Evolutionary conservation across 1,140 invertebrate genomes (phyloP), one percentile per base, ranked within the genome.

Genomic region (Monochamus saltuarius): DNA sequence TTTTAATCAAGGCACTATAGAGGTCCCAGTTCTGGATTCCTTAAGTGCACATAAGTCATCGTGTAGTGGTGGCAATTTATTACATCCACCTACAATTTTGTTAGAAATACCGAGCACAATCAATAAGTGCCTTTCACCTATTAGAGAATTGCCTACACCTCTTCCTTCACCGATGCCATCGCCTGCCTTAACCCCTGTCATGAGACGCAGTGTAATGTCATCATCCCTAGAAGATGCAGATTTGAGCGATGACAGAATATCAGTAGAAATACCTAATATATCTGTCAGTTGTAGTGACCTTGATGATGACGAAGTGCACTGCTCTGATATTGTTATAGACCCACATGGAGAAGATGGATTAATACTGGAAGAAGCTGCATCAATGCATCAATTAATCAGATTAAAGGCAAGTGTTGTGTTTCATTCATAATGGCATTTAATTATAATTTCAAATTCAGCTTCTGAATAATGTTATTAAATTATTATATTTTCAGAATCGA

Each of bases 81-180:
- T 85, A 19, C 84, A 86, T 75, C 86, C 85, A 19, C 85, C 86
- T 10, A 84, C 84, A 22, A 89, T 89, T 60, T 79, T 88, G 10
- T 78, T 89, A 34, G 88, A 90, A 80, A 85, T 89, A 56, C 87
- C 88, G 7, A 83, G 81, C 65, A 78, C 79, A 70, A 86, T 86
- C 37, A 86, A 85, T 66, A 87, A 87, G 72, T 89, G 87, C 73
- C 79, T 90, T 50, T 89, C 87, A 34, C 87, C 88, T 0, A 89
- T 89, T 56, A 78, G 86, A 53, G 87, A 89, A 74, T 74, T 89
- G 50, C 87, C 88, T 0, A 88, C 86, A 3, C 88, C 87, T 37
- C 80, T 82, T 52, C 86, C 81, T 63, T 87, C 86, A 8, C 87
- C 87, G 35, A 82, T 81, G 62, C 86, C 81, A 64, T 88, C 87